A percentile compares a stretch with the other conserved stretches of the same genome.
Evolutionary conservation across 2,888 invertebrate species (phyloP).

Genomic region (Trypoxylon attenuatum): DNA sequence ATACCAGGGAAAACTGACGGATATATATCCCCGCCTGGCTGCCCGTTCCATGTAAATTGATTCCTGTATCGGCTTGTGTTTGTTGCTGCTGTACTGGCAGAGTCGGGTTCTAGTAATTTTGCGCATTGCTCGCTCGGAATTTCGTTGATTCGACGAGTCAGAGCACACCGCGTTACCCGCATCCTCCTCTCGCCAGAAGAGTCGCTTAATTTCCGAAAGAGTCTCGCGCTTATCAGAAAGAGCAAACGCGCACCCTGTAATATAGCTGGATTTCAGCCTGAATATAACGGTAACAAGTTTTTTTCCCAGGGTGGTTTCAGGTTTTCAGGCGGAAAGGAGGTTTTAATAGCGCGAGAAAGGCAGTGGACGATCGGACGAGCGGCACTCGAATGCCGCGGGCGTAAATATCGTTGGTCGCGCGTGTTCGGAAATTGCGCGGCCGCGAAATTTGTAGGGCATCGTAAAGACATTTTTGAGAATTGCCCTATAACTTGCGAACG

Average conservation of each 20-base stretch:
- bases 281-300: no score
- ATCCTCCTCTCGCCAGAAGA: neutral
- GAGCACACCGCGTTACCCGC: no score
- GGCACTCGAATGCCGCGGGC: neutral
- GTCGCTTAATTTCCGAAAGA: neutral
- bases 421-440: neutral
- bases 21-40: neutral
- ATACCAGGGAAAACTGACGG: neutral
- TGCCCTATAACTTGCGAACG: conserved; percentile 27
- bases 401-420: conserved; percentile 1
- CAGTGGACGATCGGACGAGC: neutral
- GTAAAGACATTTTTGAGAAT: conserved; percentile 39
- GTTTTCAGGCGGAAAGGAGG: neutral
- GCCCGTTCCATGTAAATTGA: neutral
- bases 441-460: conserved; percentile 17
- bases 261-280: no score
- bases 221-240: neutral
- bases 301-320: no score
- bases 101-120: neutral
- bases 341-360: conserved; percentile 2
- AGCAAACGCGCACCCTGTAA: no score
- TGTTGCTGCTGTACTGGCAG: neutral
- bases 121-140: neutral
- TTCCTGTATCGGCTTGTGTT: neutral
- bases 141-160: no score